These are phyloP conservation scores for Ceratoteleas bidentatus DNA, from an alignment of 1,140 invertebrate species.

Conservation along the genomic window DNA sequence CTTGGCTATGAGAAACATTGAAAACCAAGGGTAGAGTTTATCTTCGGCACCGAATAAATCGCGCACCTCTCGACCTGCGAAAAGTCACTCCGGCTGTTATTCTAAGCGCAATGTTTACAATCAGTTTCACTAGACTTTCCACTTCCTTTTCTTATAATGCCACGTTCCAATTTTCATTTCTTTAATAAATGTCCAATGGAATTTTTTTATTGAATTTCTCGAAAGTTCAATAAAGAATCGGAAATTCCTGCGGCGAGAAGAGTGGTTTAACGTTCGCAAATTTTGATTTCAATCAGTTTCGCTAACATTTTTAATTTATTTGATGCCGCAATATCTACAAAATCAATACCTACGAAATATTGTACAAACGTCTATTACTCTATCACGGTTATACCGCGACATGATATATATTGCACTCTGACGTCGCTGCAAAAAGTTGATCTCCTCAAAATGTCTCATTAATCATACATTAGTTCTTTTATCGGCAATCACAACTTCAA, in stretches of 20 bases:
- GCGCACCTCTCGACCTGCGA: too few relatives aligned
- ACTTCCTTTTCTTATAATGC: not conserved
- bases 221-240: not conserved
- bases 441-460: not conserved
- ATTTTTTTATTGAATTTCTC: conserved; percentile 6
- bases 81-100: too few relatives aligned
- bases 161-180: not conserved
- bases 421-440: not conserved
- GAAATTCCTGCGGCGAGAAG: not conserved
- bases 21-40: too few relatives aligned
- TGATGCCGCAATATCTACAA: not conserved
- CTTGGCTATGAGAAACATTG: too few relatives aligned
- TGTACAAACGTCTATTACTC: not conserved
- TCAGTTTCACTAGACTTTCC: not conserved
- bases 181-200: not conserved
- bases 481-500: not conserved
- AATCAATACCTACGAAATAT: not conserved
- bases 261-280: conserved; percentile 4
- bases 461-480: not conserved
- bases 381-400: not conserved
- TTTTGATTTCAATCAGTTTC: not conserved
- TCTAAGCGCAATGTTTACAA: not conserved
- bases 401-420: not conserved
- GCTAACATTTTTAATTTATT: not conserved
- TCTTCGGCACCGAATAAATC: too few relatives aligned